Conservation (phyloP, 2,888 invertebrate species). For the Heliconius ethilla region DNA sequence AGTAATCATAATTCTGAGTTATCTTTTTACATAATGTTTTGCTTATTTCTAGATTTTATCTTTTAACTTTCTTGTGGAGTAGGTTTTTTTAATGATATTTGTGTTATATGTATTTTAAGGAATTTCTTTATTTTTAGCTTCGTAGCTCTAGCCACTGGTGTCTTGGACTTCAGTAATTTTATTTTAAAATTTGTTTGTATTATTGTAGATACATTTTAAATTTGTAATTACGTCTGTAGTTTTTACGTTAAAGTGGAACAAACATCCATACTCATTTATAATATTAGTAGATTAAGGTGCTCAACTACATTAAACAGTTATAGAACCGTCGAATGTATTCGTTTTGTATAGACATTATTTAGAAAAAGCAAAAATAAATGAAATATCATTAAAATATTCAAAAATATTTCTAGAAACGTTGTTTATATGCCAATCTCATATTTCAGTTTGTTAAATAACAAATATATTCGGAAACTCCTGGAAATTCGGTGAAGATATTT, state of each 20-base stretch:
- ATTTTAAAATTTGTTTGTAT: background rate
- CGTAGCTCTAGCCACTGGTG: background rate
- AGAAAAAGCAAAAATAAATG: too few relatives aligned
- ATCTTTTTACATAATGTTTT: background rate
- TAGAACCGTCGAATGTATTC: too few relatives aligned
- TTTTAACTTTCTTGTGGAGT: background rate
- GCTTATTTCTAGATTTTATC: background rate
- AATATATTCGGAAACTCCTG: background rate
- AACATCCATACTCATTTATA: too few relatives aligned
- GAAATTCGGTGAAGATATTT: constrained; percentile 9
- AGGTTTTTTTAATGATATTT: background rate
- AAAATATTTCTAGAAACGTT: background rate
- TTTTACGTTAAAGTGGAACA: too few relatives aligned
- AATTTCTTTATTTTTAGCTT: too few relatives aligned
- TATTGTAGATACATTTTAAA: background rate
- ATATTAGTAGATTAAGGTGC: too few relatives aligned
- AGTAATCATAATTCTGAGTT: background rate
- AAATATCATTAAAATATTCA: too few relatives aligned
- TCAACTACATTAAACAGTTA: too few relatives aligned
- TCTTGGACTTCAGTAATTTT: background rate
- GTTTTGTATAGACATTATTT: too few relatives aligned
- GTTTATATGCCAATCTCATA: background rate
- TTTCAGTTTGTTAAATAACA: background rate
- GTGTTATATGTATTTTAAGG: too few relatives aligned
- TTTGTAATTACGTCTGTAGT: background rate